Evolutionary conservation across 2,888 invertebrate species (phyloP).

Genomic region (Ferdinandea cuprea): DNA sequence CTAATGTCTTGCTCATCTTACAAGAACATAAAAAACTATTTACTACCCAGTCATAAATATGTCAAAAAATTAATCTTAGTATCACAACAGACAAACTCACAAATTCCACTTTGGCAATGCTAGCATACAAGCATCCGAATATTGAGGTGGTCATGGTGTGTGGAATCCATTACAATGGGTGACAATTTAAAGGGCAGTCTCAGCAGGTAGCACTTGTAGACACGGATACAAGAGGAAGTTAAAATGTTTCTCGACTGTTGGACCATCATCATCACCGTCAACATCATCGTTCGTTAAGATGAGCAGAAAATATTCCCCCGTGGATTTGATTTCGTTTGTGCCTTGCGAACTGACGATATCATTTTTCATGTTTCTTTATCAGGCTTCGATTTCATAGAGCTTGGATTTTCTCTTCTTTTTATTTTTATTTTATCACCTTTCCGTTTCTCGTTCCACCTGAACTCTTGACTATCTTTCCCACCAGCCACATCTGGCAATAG

Average conservation of each 20-base stretch:
- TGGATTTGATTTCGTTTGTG: conserved; percentile 25
- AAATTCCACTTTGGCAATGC: conserved; percentile 29
- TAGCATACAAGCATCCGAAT: neutral
- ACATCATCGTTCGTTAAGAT: neutral
- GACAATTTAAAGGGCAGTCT: conserved; percentile 55
- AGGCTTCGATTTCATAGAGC: conserved; percentile 47
- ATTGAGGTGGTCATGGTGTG: conserved; percentile 42
- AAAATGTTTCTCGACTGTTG: conserved; percentile 26
- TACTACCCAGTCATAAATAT: too few species aligned
- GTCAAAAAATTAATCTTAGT: too few species aligned
- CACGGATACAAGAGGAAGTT: conserved; percentile 33
- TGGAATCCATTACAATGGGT: conserved; percentile 13
- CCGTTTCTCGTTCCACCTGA: neutral
- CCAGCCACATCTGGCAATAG: neutral
- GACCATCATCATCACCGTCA: conserved; percentile 16
- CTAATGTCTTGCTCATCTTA: too few species aligned
- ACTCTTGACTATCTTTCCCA: neutral
- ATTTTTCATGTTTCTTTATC: conserved; percentile 59
- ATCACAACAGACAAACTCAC: too few species aligned
- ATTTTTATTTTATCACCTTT: too few species aligned
- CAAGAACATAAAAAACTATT: too few species aligned
- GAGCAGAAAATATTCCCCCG: conserved; percentile 22
- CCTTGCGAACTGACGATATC: conserved; percentile 33
- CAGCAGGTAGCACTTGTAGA: neutral
- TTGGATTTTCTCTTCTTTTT: conserved; percentile 13